A percentile compares a stretch with the other conserved stretches of the same genome.
phyloP scores from a whole-genome alignment of 2,113 vertebrate species.

The Phalacrocorax aristotelis region DNA sequence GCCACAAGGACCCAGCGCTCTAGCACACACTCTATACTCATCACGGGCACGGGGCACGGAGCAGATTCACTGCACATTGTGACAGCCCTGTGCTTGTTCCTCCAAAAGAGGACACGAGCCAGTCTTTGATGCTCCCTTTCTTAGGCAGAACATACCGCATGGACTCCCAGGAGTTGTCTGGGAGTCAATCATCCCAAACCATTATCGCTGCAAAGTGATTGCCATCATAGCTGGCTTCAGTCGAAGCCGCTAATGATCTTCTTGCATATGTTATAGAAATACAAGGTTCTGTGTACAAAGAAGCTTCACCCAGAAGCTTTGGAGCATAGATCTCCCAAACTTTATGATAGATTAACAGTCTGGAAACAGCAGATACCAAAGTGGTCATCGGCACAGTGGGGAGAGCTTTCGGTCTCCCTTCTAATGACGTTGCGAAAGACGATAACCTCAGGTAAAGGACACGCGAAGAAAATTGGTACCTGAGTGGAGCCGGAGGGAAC shows the following conservation, averaged over 20 bases:
- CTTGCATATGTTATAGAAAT: not conserved
- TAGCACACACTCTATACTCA: not conserved
- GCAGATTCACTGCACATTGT: too few species aligned
- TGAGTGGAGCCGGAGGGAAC: not conserved
- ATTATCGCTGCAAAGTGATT: not conserved
- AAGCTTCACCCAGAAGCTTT: not conserved
- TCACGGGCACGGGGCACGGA: not conserved
- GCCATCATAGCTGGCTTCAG: not conserved
- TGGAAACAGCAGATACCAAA: not conserved
- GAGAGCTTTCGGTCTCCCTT: not conserved
- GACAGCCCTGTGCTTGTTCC: not conserved
- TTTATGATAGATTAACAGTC: not conserved
- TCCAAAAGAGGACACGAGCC: not conserved
- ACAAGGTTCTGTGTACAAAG: not conserved
- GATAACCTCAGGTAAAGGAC: not conserved
- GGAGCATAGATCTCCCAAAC: not conserved
- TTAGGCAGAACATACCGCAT: not conserved
- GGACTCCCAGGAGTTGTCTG: not conserved
- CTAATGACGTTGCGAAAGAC: not conserved
- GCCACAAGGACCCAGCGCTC: not conserved
- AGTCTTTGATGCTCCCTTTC: not conserved
- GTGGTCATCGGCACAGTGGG: not conserved
- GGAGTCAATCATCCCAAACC: not conserved
- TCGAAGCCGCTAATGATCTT: not conserved
- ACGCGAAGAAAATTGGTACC: accelerated